Percentiles rank a stretch among this genome's conserved stretches.
Conservation (phyloP, 64 coral and sea anemone genomes). For the Montipora sp. region DNA sequence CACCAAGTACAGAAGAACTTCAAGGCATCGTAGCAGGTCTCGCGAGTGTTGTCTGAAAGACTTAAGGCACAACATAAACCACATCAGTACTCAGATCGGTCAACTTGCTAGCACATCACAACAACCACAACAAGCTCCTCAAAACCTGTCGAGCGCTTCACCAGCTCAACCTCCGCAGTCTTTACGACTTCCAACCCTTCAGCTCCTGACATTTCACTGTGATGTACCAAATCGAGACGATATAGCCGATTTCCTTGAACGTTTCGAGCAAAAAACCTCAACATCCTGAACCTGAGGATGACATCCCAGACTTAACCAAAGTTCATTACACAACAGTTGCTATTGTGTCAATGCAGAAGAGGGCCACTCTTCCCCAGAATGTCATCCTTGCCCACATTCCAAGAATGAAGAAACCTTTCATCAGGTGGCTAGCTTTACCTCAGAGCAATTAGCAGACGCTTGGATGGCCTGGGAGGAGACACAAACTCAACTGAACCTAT, state of each 20-base stretch:
- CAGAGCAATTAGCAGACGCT: neutral
- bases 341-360: neutral
- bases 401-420: neutral
- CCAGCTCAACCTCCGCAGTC: neutral
- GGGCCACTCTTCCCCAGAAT: neutral
- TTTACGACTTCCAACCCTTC: slow-evolving; percentile 3
- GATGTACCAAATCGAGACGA: slow-evolving; percentile 3
- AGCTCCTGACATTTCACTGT: slow-evolving; percentile 22
- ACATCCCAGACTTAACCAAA: neutral
- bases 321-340: neutral
- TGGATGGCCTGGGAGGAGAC: neutral
- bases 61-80: neutral
- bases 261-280: slow-evolving; percentile 36
- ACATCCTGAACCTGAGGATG: no score
- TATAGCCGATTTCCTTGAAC: slow-evolving; percentile 22
- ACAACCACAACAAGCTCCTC: neutral
- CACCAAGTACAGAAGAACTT: neutral
- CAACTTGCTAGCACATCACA: neutral
- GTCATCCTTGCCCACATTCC: neutral
- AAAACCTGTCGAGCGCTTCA: neutral
- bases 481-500: neutral
- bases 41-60: neutral
- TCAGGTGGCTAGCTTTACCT: neutral
- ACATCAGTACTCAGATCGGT: no score
- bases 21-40: neutral